Conservation (phyloP, 2,797 vertebrate genomes). For the Amblyopsis hoosieri region DNA sequence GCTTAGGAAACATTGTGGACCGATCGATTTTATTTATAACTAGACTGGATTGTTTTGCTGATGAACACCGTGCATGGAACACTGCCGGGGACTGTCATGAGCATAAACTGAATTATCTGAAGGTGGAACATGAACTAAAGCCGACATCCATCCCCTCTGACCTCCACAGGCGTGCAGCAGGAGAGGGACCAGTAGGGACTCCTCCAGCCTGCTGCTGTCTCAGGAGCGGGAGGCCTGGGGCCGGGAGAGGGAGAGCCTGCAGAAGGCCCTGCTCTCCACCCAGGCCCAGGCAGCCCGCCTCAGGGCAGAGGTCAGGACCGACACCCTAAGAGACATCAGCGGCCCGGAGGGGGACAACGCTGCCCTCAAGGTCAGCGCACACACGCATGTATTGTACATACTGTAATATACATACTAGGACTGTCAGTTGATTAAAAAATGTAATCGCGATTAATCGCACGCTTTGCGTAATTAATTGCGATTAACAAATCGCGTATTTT, state of each 20-base stretch:
- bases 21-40: no score
- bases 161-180: constrained; percentile 61
- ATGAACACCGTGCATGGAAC: no score
- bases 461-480: no score
- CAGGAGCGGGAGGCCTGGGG: constrained; percentile 88
- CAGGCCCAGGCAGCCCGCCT: constrained; percentile 86
- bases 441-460: no score
- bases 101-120: no score
- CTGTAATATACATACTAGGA: no score
- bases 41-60: no score
- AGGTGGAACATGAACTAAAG: neutral
- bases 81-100: no score
- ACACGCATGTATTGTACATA: no score
- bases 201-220: constrained; percentile 73
- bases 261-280: constrained; percentile 84
- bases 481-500: no score
- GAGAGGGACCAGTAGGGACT: constrained; percentile 57
- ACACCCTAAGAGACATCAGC: constrained; percentile 79
- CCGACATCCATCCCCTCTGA: neutral
- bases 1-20: no score
- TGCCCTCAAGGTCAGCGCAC: constrained; percentile 85
- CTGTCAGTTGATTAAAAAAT: no score
- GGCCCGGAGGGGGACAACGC: constrained; percentile 83
- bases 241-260: constrained; percentile 82
- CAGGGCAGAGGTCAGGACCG: constrained; percentile 83